phyloP scores from a whole-genome alignment of 2,113 vertebrate genomes.

The Sander lucioperca region DNA sequence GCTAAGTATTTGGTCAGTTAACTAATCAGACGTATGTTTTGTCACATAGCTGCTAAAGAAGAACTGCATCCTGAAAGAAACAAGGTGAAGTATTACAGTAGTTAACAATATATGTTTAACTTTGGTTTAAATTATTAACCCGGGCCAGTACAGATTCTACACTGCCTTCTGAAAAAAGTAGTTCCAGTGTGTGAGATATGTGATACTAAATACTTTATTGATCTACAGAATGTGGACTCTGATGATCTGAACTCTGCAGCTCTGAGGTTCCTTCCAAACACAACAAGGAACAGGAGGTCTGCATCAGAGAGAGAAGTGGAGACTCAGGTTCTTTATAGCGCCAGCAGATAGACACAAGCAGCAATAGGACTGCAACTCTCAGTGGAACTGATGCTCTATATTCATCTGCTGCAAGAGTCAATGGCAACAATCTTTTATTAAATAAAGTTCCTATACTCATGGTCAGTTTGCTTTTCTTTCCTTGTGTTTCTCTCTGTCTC shows the following conservation, averaged over 20 bases:
- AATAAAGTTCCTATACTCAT: neutral
- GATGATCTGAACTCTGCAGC: slow-evolving; percentile 20
- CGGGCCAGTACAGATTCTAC: neutral
- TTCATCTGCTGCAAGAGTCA: too few relatives aligned
- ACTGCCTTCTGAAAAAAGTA: too few relatives aligned
- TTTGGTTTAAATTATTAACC: neutral
- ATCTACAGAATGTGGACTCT: too few relatives aligned
- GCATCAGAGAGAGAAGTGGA: neutral
- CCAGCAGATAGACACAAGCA: neutral
- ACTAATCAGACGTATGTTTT: too few relatives aligned
- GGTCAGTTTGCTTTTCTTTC: neutral
- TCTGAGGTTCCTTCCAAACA: neutral
- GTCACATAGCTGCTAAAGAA: too few relatives aligned
- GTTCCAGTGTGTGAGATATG: too few relatives aligned
- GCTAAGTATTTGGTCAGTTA: too few relatives aligned
- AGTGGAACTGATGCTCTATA: neutral
- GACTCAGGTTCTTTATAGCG: neutral
- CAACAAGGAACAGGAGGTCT: neutral
- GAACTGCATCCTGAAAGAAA: too few relatives aligned
- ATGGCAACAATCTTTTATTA: too few relatives aligned
- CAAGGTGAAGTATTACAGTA: too few relatives aligned
- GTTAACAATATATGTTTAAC: neutral
- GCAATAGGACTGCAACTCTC: neutral
- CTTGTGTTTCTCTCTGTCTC: neutral
- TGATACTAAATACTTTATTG: too few relatives aligned